These are phyloP conservation scores for Odocoileus virginianus DNA, from an alignment of 2,113 vertebrate species.

Conservation along the genomic window DNA sequence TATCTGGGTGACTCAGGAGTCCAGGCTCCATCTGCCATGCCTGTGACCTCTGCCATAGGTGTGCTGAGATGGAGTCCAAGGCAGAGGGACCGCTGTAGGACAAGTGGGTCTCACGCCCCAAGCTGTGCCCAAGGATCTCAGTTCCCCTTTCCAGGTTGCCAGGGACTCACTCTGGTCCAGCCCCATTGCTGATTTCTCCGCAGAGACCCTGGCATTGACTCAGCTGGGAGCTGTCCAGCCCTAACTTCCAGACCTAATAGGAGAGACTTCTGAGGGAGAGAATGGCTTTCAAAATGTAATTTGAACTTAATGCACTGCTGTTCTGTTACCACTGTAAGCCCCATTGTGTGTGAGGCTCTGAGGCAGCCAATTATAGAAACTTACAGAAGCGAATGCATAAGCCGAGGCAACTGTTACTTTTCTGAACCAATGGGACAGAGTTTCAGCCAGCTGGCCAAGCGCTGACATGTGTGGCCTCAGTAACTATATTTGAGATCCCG, in stretches of 20 bases:
- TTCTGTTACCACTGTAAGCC: neutral
- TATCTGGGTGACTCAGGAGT: neutral
- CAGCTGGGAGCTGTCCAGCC: neutral
- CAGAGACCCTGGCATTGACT: neutral
- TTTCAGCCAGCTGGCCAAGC: neutral
- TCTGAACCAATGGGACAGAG: neutral
- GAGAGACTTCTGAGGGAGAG: slow-evolving; percentile 17
- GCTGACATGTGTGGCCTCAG: neutral
- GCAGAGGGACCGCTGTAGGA: neutral
- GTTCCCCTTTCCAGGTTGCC: neutral
- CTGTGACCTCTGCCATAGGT: neutral
- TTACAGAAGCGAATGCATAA: neutral
- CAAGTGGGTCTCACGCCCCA: neutral
- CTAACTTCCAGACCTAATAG: neutral
- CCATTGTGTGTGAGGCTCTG: neutral
- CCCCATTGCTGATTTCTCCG: neutral
- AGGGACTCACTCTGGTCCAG: neutral
- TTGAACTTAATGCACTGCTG: neutral
- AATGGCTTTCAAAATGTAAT: slow-evolving; percentile 29
- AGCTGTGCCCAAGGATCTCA: neutral
- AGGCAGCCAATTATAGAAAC: neutral
- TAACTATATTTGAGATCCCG: neutral
- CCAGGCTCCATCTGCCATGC: rapidly evolving
- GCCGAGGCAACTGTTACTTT: neutral
- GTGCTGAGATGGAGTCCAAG: neutral